Evolutionary conservation across 2,113 vertebrate species (phyloP), one percentile per base, ranked within the genome.

Genomic region (Mugil cephalus): DNA sequence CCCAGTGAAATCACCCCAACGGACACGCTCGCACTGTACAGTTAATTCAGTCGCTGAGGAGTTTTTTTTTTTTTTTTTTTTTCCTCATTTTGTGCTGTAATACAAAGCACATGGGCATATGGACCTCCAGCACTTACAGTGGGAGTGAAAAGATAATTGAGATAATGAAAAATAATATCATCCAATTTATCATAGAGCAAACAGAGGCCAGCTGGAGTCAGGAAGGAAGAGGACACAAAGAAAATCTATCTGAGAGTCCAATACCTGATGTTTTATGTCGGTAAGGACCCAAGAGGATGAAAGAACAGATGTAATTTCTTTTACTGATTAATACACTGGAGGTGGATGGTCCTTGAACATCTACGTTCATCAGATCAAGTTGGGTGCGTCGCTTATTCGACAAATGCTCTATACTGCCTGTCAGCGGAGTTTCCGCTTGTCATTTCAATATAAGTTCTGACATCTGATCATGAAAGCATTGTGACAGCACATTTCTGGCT

Each of bases 1-100:
- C 71, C 68, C 81, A 85, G 69, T 88, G 58, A 91, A 89, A 92
- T 78, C 80, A 56, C 21, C 77, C 48, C 69, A 19, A 53, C 68
- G 81, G 75, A 83, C 74, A 78, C 19, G 17, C 65, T 58, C 48
- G 51, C 24, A 50, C 68, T 74, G 65, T 75, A 35, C 67, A 81
- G 83, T 79, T 81, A 76, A 79, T 84, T 82, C 70, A 60, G 80
- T 80, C 63, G 77, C 67, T 0, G 46, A 74, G 67, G 74, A 87
- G 50, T 48, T 53, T 54, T 1, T 45, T 46, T 54, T 10, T 13
- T 48, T 19, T 50, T 12, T 45, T 17, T 6, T 50, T 40, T 54
- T 21, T 58, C 54, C 39, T 63, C 18, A 69, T 55, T 65, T 70
- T 63, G 52, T 15, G 7, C 79, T 46, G 52, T 73, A 81, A 73